Evolutionary conservation across 2,797 vertebrate genomes (phyloP).

Genomic region (Parambassis ranga): DNA sequence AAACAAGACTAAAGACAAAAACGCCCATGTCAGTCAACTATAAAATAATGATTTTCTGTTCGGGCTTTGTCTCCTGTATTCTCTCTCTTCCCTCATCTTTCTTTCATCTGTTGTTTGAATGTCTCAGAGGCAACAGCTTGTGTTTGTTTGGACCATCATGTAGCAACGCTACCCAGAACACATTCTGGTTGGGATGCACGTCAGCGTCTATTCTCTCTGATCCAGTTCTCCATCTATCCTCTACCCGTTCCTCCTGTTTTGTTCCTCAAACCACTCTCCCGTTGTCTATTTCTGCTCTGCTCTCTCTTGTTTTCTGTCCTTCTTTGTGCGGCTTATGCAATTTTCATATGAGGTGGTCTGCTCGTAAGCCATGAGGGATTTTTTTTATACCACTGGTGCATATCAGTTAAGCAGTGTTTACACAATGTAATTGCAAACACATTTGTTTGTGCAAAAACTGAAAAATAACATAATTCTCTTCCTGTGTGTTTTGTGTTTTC

Average conservation of each 20-base stretch:
- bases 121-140: slow-evolving; percentile 44
- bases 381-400: slow-evolving; percentile 27
- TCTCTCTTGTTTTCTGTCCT: not conserved
- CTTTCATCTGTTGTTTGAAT: slow-evolving; percentile 27
- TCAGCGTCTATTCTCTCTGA: slow-evolving; percentile 3
- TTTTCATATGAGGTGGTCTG: slow-evolving; percentile 50
- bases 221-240: not conserved
- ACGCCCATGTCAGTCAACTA: slow-evolving; percentile 15
- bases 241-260: not conserved
- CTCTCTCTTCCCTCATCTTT: not conserved
- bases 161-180: slow-evolving; percentile 51
- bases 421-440: slow-evolving; percentile 52
- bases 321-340: slow-evolving; percentile 25
- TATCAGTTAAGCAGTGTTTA: slow-evolving; percentile 56
- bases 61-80: not conserved
- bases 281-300: slow-evolving; percentile 7
- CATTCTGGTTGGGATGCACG: slow-evolving; percentile 9
- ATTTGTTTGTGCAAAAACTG: slow-evolving; percentile 56
- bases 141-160: slow-evolving; percentile 58
- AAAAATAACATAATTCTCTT: slow-evolving; percentile 47
- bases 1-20: slow-evolving; percentile 29
- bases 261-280: not conserved
- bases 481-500: slow-evolving; percentile 20
- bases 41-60: slow-evolving; percentile 16
- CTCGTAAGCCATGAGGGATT: slow-evolving; percentile 30